phyloP scores from a whole-genome alignment of 2,113 vertebrate genomes.

The Psammodynastes pulverulentus region DNA sequence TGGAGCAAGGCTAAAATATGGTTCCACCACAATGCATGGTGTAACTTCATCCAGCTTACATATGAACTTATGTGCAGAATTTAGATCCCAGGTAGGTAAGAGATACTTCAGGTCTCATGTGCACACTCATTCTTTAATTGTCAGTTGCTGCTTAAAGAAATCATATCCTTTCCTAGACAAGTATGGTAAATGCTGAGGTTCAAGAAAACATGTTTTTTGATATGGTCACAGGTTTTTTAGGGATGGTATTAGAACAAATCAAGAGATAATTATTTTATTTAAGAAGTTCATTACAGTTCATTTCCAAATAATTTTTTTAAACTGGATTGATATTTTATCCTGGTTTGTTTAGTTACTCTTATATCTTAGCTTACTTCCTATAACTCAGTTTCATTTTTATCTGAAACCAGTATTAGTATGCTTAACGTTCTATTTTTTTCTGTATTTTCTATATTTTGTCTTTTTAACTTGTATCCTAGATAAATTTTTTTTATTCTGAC shows the following conservation, averaged over 20 bases:
- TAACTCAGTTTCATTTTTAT: neutral
- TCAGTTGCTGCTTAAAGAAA: neutral
- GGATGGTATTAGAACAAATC: neutral
- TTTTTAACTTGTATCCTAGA: neutral
- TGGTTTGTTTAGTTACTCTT: neutral
- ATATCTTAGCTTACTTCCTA: neutral
- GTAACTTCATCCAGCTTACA: neutral
- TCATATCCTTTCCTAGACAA: neutral
- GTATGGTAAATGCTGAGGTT: neutral
- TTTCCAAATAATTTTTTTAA: neutral
- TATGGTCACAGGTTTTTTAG: neutral
- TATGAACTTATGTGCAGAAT: neutral
- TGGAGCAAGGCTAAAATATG: neutral
- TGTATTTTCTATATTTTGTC: neutral
- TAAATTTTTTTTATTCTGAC: neutral
- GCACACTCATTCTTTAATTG: neutral
- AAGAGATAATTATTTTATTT: neutral
- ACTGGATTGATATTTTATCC: neutral
- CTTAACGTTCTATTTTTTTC: neutral
- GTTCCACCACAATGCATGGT: neutral
- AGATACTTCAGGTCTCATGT: neutral
- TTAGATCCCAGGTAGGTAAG: neutral
- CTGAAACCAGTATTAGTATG: neutral
- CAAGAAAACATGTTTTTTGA: neutral
- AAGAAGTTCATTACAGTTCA: neutral